A percentile compares a stretch with the other conserved stretches of the same genome.
phyloP scores from a whole-genome alignment of 2,888 invertebrate genomes.

The Ischnus inquisitorius region DNA sequence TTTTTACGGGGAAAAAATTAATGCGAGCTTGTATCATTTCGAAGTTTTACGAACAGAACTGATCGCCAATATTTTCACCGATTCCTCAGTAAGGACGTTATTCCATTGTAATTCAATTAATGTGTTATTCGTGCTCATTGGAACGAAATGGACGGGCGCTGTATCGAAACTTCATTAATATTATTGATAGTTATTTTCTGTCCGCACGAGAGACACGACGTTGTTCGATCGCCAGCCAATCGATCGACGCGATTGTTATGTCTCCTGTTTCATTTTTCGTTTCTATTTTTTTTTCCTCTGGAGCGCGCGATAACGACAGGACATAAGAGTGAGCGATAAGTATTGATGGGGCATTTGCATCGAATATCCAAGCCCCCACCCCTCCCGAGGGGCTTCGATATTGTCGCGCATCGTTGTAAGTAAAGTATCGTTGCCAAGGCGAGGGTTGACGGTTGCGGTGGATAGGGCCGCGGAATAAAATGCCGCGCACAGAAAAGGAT shows the following conservation, averaged over 20 bases:
- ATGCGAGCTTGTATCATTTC: too few relatives aligned
- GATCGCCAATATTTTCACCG: too few relatives aligned
- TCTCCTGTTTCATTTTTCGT: background rate
- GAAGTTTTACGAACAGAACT: too few relatives aligned
- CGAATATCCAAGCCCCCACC: background rate
- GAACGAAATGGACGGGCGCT: background rate
- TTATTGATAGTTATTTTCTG: background rate
- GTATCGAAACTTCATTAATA: background rate
- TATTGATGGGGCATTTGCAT: slow-evolving; percentile 43
- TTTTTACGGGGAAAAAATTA: too few relatives aligned
- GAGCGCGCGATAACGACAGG: background rate
- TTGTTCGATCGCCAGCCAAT: background rate
- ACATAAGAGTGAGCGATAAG: slow-evolving; percentile 34
- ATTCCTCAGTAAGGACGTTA: too few relatives aligned
- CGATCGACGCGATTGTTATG: background rate
- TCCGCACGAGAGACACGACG: background rate
- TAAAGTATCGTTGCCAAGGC: slow-evolving; percentile 28
- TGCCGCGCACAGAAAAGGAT: slow-evolving; percentile 10
- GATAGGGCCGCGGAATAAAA: background rate
- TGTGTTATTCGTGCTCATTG: too few relatives aligned
- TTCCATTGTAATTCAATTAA: too few relatives aligned
- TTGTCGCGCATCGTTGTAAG: slow-evolving; percentile 1
- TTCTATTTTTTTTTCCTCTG: background rate
- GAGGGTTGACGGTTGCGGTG: background rate
- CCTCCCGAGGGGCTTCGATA: slow-evolving; percentile 1